Evolutionary conservation across 2,113 vertebrate genomes (phyloP).

Genomic region (Cheirogaleus medius): DNA sequence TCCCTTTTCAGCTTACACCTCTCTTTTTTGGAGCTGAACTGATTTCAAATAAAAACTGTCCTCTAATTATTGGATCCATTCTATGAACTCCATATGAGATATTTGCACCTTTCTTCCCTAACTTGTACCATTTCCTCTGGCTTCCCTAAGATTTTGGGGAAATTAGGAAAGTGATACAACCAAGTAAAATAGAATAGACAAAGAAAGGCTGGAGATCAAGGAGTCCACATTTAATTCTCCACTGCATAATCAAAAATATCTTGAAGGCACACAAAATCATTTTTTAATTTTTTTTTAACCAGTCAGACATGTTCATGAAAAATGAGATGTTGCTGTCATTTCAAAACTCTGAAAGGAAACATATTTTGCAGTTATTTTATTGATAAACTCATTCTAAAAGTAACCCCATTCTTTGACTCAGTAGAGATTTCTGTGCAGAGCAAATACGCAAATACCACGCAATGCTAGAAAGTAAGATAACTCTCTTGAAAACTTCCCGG

Average conservation of each 20-base stretch:
- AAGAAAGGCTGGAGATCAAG: not conserved
- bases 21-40: not conserved
- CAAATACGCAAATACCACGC: not conserved
- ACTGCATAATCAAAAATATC: not conserved
- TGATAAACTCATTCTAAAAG: constrained; percentile 16
- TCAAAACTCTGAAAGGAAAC: constrained; percentile 27
- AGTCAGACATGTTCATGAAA: not conserved
- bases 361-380: not conserved
- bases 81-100: not conserved
- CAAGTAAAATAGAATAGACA: not conserved
- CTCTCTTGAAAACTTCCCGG: not conserved
- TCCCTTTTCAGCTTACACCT: not conserved
- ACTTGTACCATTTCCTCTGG: not conserved
- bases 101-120: not conserved
- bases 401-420: not conserved
- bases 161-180: not conserved
- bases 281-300: constrained; percentile 12
- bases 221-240: not conserved
- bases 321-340: not conserved
- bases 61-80: not conserved
- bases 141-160: not conserved
- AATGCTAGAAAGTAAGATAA: not conserved
- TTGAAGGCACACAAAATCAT: not conserved
- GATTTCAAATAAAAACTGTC: not conserved
- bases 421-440: not conserved